Conservation (phyloP, 1,140 invertebrate species). For the Heliconius hermathena region DNA sequence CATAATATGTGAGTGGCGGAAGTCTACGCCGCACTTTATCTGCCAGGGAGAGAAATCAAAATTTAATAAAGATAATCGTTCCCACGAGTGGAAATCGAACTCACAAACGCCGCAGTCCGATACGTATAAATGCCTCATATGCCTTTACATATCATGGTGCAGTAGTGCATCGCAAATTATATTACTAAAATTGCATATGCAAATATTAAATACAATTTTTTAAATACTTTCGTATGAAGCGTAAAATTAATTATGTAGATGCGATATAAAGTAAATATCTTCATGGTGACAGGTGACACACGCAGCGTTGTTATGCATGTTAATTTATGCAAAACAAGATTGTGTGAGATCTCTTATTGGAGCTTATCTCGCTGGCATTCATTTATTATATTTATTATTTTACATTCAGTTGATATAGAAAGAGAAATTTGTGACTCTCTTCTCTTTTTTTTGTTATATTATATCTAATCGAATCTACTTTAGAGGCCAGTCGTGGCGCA, state of each 20-base stretch:
- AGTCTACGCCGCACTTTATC: not conserved
- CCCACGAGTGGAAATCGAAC: not conserved
- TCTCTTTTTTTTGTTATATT: not conserved
- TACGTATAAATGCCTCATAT: too few relatives aligned
- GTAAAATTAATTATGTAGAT: conserved; percentile 11
- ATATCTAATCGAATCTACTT: too few relatives aligned
- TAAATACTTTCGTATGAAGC: not conserved
- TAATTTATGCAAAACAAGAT: conserved; percentile 13
- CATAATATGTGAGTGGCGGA: not conserved
- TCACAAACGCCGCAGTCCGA: not conserved
- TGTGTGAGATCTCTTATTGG: conserved; percentile 1
- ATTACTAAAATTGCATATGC: not conserved
- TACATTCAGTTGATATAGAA: not conserved
- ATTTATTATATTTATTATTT: not conserved
- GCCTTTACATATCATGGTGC: too few relatives aligned
- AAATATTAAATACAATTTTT: not conserved
- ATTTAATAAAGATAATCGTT: too few relatives aligned
- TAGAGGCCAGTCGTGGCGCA: too few relatives aligned
- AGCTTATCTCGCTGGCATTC: not conserved
- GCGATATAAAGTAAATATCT: conserved; percentile 6
- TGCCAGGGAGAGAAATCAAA: not conserved
- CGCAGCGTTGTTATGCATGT: conserved; percentile 12
- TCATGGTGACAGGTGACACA: conserved; percentile 10
- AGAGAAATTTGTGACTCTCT: not conserved
- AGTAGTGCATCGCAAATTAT: too few relatives aligned